Percentiles rank a stretch among this genome's conserved stretches.
Conservation (phyloP, 2,797 vertebrate species). For the Philypnodon macrostomus region DNA sequence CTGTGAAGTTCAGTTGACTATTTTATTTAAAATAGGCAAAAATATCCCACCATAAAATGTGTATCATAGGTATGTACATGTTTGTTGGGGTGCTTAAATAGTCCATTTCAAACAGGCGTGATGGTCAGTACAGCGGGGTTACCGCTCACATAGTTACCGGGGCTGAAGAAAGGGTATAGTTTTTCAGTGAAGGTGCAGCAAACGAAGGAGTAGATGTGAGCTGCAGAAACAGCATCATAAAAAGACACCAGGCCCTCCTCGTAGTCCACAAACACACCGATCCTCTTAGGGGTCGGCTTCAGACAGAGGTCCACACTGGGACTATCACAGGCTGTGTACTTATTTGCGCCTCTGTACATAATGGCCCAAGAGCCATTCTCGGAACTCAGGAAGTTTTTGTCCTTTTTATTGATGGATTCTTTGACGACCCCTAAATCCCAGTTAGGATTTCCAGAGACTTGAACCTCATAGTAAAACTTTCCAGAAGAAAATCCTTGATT, state of each 20-base stretch:
- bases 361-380: constrained; percentile 1
- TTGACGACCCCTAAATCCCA: not conserved
- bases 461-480: constrained; percentile 7
- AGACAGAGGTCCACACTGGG: not conserved
- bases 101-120: not conserved
- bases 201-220: not conserved
- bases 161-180: constrained; percentile 1
- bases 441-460: not conserved
- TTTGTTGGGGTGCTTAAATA: too few relatives aligned
- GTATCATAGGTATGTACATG: too few relatives aligned
- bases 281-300: not conserved
- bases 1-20: too few relatives aligned
- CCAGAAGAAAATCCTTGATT: not conserved
- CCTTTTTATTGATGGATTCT: not conserved
- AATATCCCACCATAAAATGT: too few relatives aligned
- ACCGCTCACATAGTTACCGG: not conserved
- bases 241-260: not conserved
- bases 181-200: not conserved
- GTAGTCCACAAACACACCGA: constrained; percentile 1
- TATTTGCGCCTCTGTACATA: not conserved
- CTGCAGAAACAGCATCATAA: not conserved
- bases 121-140: not conserved
- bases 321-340: not conserved
- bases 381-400: not conserved
- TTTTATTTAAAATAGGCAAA: too few relatives aligned